phyloP scores from a whole-genome alignment of 2,888 invertebrate species.

The Ophioninae sp. region DNA sequence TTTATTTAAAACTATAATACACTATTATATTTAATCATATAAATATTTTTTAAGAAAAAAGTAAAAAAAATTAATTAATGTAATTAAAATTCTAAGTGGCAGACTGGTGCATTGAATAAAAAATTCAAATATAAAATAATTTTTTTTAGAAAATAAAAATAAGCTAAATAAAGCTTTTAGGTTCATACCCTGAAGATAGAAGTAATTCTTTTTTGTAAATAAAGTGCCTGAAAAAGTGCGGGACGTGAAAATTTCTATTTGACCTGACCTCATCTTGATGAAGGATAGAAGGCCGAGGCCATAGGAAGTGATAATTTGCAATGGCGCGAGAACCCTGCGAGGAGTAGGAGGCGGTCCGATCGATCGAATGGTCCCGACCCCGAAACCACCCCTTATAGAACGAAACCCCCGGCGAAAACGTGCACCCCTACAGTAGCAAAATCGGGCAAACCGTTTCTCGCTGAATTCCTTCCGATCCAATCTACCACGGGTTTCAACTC shows the following conservation, averaged over 20 bases:
- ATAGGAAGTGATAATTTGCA: constrained; percentile 64
- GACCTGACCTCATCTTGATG: constrained; percentile 57
- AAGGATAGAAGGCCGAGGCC: constrained; percentile 53
- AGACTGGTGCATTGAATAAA: too few relatives aligned
- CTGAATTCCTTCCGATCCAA: constrained; percentile 58
- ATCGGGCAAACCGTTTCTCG: constrained; percentile 57
- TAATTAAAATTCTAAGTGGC: too few relatives aligned
- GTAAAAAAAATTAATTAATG: too few relatives aligned
- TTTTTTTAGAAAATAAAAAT: too few relatives aligned
- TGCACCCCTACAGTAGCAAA: constrained; percentile 56
- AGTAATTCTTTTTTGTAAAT: too few relatives aligned
- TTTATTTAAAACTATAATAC: too few relatives aligned
- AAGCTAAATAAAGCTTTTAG: too few relatives aligned
- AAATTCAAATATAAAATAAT: too few relatives aligned
- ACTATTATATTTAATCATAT: too few relatives aligned
- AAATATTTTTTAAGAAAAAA: too few relatives aligned
- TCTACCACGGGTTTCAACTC: constrained; percentile 41
- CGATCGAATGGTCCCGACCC: constrained; percentile 65
- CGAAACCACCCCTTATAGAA: constrained; percentile 54
- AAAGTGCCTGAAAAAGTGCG: too few relatives aligned
- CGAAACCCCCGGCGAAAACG: constrained; percentile 50
- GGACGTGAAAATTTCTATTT: constrained; percentile 41
- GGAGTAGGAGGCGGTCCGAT: constrained; percentile 61
- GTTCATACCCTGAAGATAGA: too few relatives aligned
- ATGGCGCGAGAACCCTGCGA: constrained; percentile 59